Base-by-base conservation (phyloP, 2,888 invertebrate species). In the Clusia tigrina region DNA sequence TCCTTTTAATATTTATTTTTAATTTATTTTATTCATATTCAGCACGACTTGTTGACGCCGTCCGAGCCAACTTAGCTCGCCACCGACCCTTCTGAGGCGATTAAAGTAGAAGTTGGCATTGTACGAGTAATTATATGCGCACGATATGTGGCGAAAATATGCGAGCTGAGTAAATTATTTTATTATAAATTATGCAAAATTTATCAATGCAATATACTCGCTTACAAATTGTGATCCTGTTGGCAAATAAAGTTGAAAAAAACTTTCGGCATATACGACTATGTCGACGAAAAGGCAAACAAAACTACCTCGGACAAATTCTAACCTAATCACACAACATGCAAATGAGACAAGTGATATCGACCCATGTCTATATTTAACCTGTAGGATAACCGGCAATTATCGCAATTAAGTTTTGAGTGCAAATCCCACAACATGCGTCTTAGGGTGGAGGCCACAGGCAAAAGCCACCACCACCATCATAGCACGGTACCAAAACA, bases 351-450 rank as follows among this genome's bases (percentile, higher is more conserved):
- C 38, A 58, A 52, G 20, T 58, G 58, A 58, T 51, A 58, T 58
- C 51, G 26, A 32, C 32, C 46, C 57, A 57, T 3, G 18, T 10
- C 20, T n/a, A 52, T 17, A 32, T 48, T 48, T 48, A 48, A 48
- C 62, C 67, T 62, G 55, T 26, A 54, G 48, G 52, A 54, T 60
- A 69, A 69, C 62, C 67, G 69, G 72, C 78, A 78, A 78, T 78
- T 78, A 78, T 73, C 77, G 72, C 78, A 78, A 78, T 78, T 78
- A 78, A 74, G 78, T 78, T 78, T 70, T 74, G 73, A 74, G 69
- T 71, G 66, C 74, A 76, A 77, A 72, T 77, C 74, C 77, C 75
- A 74, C 72, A 74, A 76, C 75, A 71, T 48, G 48, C 48, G 42
- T 42, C 32, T 12, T 32, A 32, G 6, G 32, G 6, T 12, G 6